Percentiles rank a stretch among this genome's conserved stretches.
Evolutionary conservation across 2,113 vertebrate genomes (phyloP).

Genomic region (Saccopteryx leptura): DNA sequence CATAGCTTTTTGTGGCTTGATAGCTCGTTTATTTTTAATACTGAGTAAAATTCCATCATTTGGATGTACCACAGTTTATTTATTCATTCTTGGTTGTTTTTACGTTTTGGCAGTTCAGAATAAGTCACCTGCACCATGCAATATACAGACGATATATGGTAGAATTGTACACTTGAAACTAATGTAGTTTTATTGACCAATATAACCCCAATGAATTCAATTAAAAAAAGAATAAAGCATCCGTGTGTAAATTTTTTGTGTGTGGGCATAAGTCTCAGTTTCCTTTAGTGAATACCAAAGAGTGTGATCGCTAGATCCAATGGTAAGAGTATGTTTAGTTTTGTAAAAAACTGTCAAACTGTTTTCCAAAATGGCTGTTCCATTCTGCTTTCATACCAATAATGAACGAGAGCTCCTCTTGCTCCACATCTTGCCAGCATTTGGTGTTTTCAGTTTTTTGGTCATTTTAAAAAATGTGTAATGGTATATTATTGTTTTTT

Average conservation of each 20-base stretch:
- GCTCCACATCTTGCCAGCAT: not conserved
- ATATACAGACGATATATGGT: too few species aligned
- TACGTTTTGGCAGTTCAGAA: too few species aligned
- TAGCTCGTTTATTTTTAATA: too few species aligned
- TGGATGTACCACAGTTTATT: too few species aligned
- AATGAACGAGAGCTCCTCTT: not conserved
- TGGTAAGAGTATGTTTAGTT: not conserved
- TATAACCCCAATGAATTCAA: not conserved
- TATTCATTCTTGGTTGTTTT: too few species aligned
- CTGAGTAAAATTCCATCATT: too few species aligned
- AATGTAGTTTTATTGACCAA: too few species aligned
- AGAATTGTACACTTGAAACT: too few species aligned
- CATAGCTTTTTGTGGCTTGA: not conserved
- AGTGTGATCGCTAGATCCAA: not conserved
- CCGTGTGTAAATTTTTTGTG: not conserved
- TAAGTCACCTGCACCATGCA: too few species aligned
- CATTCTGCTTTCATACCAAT: not conserved
- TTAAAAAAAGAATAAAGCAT: not conserved
- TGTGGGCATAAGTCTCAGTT: not conserved
- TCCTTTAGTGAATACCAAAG: not conserved
- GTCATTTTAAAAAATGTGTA: not conserved
- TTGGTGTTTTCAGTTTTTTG: not conserved
- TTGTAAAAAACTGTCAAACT: not conserved
- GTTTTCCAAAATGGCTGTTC: not conserved
- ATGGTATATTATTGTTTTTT: not conserved